phyloP scores from a whole-genome alignment of 1,140 invertebrate species.

The Liolophura sinensis region DNA sequence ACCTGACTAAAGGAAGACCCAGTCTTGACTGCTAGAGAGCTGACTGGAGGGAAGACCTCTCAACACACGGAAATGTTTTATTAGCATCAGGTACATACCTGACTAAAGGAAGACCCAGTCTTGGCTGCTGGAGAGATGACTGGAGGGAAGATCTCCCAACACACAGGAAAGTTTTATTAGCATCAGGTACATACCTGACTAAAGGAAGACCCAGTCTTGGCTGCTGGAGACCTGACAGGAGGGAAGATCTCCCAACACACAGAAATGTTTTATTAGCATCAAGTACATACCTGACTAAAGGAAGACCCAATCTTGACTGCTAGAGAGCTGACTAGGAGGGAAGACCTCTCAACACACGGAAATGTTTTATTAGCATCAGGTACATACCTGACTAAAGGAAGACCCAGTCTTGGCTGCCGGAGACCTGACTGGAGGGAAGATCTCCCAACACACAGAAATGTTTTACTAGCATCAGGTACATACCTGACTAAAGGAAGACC shows the following conservation, averaged over 20 bases:
- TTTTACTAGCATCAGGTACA: conserved; percentile 53
- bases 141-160: conserved; percentile 53
- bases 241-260: conserved; percentile 53
- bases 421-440: conserved; percentile 52
- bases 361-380: conserved; percentile 57
- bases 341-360: conserved; percentile 54
- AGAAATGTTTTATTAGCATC: conserved; percentile 57
- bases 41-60: conserved; percentile 57
- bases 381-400: conserved; percentile 49
- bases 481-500: conserved; percentile 54
- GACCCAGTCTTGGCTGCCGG: conserved; percentile 47
- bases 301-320: conserved; percentile 50
- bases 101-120: conserved; percentile 45
- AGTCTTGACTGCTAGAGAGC: conserved; percentile 38
- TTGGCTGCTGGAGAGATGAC: conserved; percentile 53
- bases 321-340: conserved; percentile 50
- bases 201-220: conserved; percentile 44
- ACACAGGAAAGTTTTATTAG: conserved; percentile 58
- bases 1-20: conserved; percentile 54
- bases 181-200: conserved; percentile 54
- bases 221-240: conserved; percentile 52
- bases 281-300: conserved; percentile 52
- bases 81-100: conserved; percentile 52
- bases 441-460: conserved; percentile 57
- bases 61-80: conserved; percentile 57